Percentiles rank a stretch among this genome's conserved stretches.
These are phyloP conservation scores for Tychaedon coryphoeus DNA, from an alignment of 2,113 vertebrate genomes.

Conservation along the genomic window DNA sequence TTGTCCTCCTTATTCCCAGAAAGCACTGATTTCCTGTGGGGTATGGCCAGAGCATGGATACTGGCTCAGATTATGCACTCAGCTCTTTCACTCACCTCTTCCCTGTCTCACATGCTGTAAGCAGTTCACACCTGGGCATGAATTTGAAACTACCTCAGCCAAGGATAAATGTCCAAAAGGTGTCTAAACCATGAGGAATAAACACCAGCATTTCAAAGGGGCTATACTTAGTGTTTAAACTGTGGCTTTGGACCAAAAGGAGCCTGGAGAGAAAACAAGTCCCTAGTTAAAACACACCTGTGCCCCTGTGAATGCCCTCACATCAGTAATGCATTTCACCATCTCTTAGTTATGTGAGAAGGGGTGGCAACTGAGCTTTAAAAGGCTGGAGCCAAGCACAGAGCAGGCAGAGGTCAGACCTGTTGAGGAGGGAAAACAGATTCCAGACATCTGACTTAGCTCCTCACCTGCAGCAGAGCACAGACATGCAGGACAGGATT, in stretches of 20 bases:
- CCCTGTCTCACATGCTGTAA: background rate
- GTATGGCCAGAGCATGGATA: background rate
- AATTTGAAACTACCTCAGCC: background rate
- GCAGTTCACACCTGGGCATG: background rate
- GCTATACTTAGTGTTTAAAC: background rate
- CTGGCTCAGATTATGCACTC: background rate
- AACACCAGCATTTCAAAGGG: background rate
- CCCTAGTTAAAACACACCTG: background rate
- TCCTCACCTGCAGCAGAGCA: background rate
- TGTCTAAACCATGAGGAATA: background rate
- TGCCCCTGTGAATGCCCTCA: background rate
- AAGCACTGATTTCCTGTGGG: background rate
- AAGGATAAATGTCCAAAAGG: background rate
- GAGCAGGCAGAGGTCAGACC: background rate
- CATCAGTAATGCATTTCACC: background rate
- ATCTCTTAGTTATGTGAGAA: background rate
- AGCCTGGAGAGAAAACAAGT: background rate
- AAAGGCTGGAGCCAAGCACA: background rate
- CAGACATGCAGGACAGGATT: background rate
- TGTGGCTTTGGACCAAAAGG: background rate
- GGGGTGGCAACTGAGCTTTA: background rate
- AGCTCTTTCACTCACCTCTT: background rate
- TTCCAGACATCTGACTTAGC: background rate
- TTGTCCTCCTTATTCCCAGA: background rate
- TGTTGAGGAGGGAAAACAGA: background rate